A percentile compares a stretch with the other conserved stretches of the same genome.
Conservation (phyloP, 1,140 invertebrate genomes). For the Ridgeia piscesae region DNA sequence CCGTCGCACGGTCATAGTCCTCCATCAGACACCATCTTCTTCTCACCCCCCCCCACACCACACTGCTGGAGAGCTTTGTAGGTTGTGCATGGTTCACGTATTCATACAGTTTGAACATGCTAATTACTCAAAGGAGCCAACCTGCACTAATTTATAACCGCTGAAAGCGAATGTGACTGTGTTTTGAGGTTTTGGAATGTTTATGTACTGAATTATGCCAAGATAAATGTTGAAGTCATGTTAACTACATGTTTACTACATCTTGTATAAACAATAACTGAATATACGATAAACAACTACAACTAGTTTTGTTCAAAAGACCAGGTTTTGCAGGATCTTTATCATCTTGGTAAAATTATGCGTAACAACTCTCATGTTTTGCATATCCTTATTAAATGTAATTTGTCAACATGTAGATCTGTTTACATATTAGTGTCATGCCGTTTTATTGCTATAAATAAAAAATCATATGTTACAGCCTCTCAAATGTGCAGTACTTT, state of each 20-base stretch:
- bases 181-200: background rate
- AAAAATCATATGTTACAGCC: background rate
- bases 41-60: background rate
- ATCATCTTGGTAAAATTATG: background rate
- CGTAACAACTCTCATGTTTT: background rate
- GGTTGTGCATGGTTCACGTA: background rate
- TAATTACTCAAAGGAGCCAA: background rate
- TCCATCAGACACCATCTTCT: background rate
- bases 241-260: too few species aligned
- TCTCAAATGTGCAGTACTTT: background rate
- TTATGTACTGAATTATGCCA: background rate
- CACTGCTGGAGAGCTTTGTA: background rate
- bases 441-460: background rate
- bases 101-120: background rate
- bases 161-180: background rate
- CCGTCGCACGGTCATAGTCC: conserved; percentile 46
- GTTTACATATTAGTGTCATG: background rate
- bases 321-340: background rate
- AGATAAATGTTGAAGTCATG: background rate
- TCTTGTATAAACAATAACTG: background rate
- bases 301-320: background rate
- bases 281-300: background rate
- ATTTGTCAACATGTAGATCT: background rate
- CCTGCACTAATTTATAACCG: background rate
- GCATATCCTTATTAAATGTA: background rate